Evolutionary conservation across 2,888 invertebrate genomes (phyloP).

Genomic region (Patella ulyssiponensis): DNA sequence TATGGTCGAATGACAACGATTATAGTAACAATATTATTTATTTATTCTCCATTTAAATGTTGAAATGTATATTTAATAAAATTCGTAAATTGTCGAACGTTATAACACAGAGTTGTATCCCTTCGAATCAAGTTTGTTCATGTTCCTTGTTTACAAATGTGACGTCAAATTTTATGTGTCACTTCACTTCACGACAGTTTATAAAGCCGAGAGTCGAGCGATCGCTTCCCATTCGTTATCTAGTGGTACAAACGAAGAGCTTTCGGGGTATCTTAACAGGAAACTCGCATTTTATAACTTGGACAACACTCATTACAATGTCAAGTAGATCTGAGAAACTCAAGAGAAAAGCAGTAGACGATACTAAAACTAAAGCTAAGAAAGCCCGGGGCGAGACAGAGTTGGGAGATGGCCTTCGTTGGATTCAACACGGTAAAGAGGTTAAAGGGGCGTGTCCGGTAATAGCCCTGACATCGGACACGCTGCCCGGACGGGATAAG

Average conservation of each 20-base stretch:
- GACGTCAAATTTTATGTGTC: slow-evolving; percentile 22
- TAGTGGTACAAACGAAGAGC: too few species aligned
- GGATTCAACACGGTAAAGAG: slow-evolving; percentile 56
- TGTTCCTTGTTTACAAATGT: slow-evolving; percentile 20
- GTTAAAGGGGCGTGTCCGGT: slow-evolving; percentile 56
- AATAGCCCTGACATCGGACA: slow-evolving; percentile 53
- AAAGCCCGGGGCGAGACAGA: slow-evolving; percentile 64
- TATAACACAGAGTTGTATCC: slow-evolving; percentile 14
- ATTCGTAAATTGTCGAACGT: background rate
- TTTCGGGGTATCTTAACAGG: too few species aligned
- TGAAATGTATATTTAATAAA: too few species aligned
- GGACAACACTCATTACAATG: slow-evolving; percentile 31
- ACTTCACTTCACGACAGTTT: background rate
- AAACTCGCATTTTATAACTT: too few species aligned
- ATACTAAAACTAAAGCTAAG: slow-evolving; percentile 55
- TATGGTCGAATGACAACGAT: too few species aligned
- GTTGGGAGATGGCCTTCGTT: slow-evolving; percentile 51
- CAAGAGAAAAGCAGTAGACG: slow-evolving; percentile 79
- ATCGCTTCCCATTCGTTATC: too few species aligned
- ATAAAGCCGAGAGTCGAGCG: slow-evolving; percentile 10
- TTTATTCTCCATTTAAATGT: too few species aligned
- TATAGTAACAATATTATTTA: too few species aligned
- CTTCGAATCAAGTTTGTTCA: slow-evolving; percentile 16
- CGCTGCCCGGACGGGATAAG: slow-evolving; percentile 57
- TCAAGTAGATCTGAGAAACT: slow-evolving; percentile 38